Conservation (phyloP, 2,113 vertebrate species). For the Lanius ludovicianus region DNA sequence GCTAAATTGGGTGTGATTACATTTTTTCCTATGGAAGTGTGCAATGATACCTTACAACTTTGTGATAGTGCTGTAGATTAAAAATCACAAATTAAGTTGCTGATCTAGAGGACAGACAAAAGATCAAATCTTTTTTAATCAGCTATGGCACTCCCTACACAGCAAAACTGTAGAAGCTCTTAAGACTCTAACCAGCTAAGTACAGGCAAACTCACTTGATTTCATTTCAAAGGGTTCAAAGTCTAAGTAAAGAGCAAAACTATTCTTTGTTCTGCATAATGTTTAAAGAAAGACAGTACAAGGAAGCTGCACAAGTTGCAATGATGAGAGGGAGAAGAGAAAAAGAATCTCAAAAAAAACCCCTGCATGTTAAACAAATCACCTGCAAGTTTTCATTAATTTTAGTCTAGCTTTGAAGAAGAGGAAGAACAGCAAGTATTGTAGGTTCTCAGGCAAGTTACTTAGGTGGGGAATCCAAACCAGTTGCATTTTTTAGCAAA, state of each 20-base stretch:
- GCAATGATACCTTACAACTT: background rate
- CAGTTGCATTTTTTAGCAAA: background rate
- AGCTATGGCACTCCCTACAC: background rate
- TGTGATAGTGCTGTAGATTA: background rate
- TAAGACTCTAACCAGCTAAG: background rate
- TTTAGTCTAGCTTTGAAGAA: background rate
- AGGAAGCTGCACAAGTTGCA: background rate
- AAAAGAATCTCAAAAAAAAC: background rate
- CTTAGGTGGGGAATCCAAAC: background rate
- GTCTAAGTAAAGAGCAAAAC: background rate
- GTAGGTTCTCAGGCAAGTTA: background rate
- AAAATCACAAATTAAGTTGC: background rate
- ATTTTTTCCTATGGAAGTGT: background rate
- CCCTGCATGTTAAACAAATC: background rate
- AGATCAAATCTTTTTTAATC: background rate
- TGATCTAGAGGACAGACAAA: background rate
- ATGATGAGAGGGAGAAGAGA: background rate
- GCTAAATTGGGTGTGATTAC: background rate
- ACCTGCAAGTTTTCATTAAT: background rate
- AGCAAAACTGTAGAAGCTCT: background rate
- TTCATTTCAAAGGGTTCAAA: background rate
- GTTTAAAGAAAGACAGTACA: background rate
- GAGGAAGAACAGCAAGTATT: background rate
- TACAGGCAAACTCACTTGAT: background rate
- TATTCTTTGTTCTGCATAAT: background rate